Evolutionary conservation across 2,888 invertebrate species (phyloP).

Genomic region (Ormia ochracea): DNA sequence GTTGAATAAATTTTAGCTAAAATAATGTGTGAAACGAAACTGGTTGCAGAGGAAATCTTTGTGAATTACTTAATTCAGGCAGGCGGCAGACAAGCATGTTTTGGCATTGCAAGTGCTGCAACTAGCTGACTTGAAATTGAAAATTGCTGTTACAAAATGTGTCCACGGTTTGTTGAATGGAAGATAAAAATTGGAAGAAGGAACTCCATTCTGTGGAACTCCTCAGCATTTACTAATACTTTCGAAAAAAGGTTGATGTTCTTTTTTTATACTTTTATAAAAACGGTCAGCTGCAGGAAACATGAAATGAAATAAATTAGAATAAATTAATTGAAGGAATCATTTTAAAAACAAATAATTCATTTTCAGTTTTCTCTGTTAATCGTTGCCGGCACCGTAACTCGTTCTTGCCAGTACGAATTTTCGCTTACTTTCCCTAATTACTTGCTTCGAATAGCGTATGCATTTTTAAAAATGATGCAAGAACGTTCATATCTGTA

Average conservation of each 20-base stretch:
- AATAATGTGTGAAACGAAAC: constrained; percentile 57
- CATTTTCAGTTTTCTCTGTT: no score
- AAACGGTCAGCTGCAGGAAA: no score
- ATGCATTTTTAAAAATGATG: no score
- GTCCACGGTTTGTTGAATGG: neutral
- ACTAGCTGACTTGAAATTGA: constrained; percentile 1
- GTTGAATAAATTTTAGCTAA: neutral
- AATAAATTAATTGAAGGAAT: no score
- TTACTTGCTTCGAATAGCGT: no score
- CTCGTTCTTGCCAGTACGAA: no score
- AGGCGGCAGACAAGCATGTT: constrained; percentile 39
- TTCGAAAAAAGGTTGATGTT: neutral
- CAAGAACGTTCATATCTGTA: neutral
- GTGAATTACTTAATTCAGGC: constrained; percentile 57
- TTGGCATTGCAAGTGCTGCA: neutral
- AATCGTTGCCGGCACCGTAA: no score
- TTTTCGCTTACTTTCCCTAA: no score
- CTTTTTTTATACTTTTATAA: no score
- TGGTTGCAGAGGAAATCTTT: constrained; percentile 62
- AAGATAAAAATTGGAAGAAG: neutral
- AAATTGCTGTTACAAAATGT: constrained; percentile 16
- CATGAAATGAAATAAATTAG: no score
- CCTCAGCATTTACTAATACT: no score
- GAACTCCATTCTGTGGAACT: neutral
- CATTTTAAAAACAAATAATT: no score